Conservation (phyloP, 1,140 invertebrate species). For the Pemphigus obesinymphae region DNA sequence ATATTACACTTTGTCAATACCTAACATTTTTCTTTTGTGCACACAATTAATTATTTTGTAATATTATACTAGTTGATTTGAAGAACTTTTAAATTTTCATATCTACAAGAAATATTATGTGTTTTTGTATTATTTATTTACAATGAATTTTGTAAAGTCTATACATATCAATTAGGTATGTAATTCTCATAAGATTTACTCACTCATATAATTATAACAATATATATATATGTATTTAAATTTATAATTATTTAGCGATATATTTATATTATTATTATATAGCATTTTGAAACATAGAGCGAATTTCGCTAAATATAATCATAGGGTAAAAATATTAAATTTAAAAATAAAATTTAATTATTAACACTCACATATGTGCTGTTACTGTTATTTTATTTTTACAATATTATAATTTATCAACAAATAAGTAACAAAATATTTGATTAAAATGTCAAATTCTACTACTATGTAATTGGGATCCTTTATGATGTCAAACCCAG, state of each 20-base stretch:
- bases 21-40: background rate
- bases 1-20: background rate
- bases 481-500: slow-evolving; percentile 49
- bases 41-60: background rate
- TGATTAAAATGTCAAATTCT: background rate
- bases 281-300: too few relatives aligned
- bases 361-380: background rate
- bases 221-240: background rate
- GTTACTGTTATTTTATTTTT: background rate
- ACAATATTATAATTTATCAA: background rate
- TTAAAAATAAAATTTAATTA: too few relatives aligned
- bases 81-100: too few relatives aligned
- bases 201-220: background rate
- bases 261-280: background rate
- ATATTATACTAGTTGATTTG: background rate
- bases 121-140: background rate
- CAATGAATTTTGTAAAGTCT: background rate
- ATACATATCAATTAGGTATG: background rate
- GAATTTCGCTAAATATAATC: too few relatives aligned
- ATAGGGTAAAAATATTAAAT: too few relatives aligned
- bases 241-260: too few relatives aligned
- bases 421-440: background rate
- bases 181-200: background rate
- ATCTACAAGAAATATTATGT: too few relatives aligned
- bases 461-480: background rate